Evolutionary conservation across 2,797 vertebrate genomes (phyloP).

Genomic region (Taeniopygia guttata): DNA sequence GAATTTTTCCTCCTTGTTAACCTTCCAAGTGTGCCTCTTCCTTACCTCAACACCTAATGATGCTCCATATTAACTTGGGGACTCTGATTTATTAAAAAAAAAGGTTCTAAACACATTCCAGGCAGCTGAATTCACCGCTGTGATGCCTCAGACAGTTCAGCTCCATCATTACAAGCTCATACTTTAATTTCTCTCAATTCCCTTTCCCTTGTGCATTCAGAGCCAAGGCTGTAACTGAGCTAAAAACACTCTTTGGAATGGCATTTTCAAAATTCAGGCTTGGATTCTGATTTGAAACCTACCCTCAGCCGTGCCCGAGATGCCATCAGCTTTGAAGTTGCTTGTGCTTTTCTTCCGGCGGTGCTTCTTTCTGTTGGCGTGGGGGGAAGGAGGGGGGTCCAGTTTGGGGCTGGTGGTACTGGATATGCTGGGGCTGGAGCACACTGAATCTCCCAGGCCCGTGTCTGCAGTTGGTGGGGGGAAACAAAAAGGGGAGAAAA

Average conservation of each 20-base stretch:
- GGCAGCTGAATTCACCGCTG: neutral
- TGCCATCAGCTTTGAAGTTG: constrained; percentile 94
- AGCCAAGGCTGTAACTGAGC: neutral
- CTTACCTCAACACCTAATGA: neutral
- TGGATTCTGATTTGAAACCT: neutral
- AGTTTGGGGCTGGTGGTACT: constrained; percentile 94
- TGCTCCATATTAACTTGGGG: neutral
- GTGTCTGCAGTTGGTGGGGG: constrained; percentile 78
- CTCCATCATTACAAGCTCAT: neutral
- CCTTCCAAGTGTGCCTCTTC: neutral
- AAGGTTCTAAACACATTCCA: neutral
- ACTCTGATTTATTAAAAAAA: neutral
- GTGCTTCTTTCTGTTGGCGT: constrained; percentile 98
- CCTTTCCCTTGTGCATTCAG: neutral
- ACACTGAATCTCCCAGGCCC: constrained; percentile 89
- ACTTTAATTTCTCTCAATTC: neutral
- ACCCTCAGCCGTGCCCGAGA: constrained; percentile 94
- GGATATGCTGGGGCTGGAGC: constrained; percentile 95
- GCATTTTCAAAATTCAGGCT: neutral
- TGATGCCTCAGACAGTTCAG: neutral
- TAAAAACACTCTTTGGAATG: neutral
- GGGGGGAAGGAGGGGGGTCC: constrained; percentile 93
- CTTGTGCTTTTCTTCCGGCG: constrained; percentile 97
- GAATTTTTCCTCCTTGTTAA: neutral
- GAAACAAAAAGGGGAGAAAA: neutral